Evolutionary conservation across 1,140 invertebrate genomes (phyloP), one percentile per base, ranked within the genome.

Genomic region (Ooceraea biroi): DNA sequence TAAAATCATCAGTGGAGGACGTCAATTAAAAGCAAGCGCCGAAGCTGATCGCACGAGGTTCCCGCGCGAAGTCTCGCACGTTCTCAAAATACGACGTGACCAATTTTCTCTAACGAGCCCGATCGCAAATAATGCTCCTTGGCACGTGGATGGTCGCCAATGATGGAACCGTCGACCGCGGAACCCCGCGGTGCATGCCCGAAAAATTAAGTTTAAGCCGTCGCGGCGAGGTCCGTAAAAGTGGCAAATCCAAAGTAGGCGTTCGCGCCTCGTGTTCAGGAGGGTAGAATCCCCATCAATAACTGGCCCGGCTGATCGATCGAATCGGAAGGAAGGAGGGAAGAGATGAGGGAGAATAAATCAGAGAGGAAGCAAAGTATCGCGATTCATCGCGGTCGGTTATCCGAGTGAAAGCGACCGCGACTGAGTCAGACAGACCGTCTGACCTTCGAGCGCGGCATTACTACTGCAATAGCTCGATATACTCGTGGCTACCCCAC

Each of bases 391-490:
- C 36, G 50, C 46, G 27, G 58, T 76, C 58, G 27, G 25, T 76
- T 76, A 61, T 63, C 25, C 44, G 27, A 76, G 73, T 63, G 25
- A 76, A 76, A 63, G 73, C 44, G 27, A 76, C 12, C 72, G n/a
- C 72, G 44, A 41, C 44, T 76, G 44, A 76, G 73, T 63, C 73
- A 76, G 48, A 57, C 30, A 57, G 58, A 60, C 55, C 55, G 19
- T 48, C 58, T 63, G 58, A 63, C 73, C 57, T 63, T 76, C 44
- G 25, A 63, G 10, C 19, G 17, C 27, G 27, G 58, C n/a, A 14
- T 61, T 76, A 74, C 41, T 76, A 76, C 57, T 63, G 25, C 44
- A 57, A 76, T 76, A 63, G 52, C 55, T 73, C 71, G 41, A 73
- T 60, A 73, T 14, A 60, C 36, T 36, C 36, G 46, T 19, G 19